Evolutionary conservation across 2,888 invertebrate genomes (phyloP).

Genomic region (Eurytoma adleriae): DNA sequence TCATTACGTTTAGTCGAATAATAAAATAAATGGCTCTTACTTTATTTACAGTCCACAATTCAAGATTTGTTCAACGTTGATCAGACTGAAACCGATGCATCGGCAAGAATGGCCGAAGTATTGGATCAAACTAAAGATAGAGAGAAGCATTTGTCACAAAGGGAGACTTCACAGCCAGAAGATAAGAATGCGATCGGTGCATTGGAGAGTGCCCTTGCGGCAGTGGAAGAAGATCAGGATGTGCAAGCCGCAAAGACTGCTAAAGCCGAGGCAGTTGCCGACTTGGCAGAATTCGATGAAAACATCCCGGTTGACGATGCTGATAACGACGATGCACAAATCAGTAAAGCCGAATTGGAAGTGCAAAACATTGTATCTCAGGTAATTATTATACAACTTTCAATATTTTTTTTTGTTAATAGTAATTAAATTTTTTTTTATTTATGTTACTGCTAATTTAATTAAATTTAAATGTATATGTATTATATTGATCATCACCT

Average conservation of each 20-base stretch:
- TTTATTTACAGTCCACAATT: constrained; percentile 85
- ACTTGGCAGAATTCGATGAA: constrained; percentile 97
- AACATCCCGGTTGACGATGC: constrained; percentile 90
- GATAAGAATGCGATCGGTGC: constrained; percentile 82
- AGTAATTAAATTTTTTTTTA: not conserved
- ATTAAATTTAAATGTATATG: too few relatives aligned
- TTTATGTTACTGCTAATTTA: too few relatives aligned
- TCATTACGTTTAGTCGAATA: constrained; percentile 3
- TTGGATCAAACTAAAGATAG: constrained; percentile 77
- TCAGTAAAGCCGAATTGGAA: constrained; percentile 86
- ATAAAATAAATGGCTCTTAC: constrained; percentile 38
- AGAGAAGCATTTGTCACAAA: constrained; percentile 69
- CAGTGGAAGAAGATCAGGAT: constrained; percentile 96
- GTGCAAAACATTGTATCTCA: constrained; percentile 84
- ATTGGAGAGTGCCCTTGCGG: constrained; percentile 89
- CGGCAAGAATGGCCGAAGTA: constrained; percentile 79
- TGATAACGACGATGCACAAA: constrained; percentile 78
- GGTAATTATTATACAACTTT: constrained; percentile 74
- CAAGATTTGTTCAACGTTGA: constrained; percentile 93
- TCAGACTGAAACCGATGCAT: constrained; percentile 80
- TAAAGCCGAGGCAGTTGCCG: constrained; percentile 91
- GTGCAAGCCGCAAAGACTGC: constrained; percentile 93
- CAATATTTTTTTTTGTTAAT: not conserved
- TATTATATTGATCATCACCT: not conserved
- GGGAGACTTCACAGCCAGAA: constrained; percentile 71